Conservation (phyloP, 2,888 invertebrate species). For the Noctua comes region DNA sequence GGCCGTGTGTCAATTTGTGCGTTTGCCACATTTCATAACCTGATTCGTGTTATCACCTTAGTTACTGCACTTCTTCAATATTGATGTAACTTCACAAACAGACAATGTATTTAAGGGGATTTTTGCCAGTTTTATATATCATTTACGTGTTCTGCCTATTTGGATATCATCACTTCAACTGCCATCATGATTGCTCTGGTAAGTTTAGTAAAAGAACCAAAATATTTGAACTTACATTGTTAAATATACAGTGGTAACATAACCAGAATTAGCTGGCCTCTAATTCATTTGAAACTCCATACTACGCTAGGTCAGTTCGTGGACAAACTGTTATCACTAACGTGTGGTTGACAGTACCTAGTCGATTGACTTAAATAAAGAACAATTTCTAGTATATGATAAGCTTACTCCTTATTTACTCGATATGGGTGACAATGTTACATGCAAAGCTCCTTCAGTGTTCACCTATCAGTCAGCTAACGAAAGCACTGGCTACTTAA, state of each 20-base stretch:
- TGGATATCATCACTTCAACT: conserved; percentile 45
- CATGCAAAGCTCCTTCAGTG: neutral
- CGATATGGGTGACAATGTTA: too few relatives aligned
- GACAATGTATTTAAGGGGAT: conserved; percentile 83
- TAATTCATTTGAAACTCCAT: too few relatives aligned
- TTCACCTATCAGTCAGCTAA: too few relatives aligned
- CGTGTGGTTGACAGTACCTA: too few relatives aligned
- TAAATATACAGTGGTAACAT: too few relatives aligned
- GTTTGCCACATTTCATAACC: conserved; percentile 75
- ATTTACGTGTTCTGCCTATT: conserved; percentile 67
- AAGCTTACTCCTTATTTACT: too few relatives aligned
- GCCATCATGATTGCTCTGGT: conserved; percentile 80
- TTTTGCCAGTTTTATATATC: conserved; percentile 66
- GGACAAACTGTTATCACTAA: too few relatives aligned
- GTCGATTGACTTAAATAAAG: too few relatives aligned
- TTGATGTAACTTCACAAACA: conserved; percentile 83
- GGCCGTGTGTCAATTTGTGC: conserved; percentile 68
- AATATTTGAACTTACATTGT: neutral
- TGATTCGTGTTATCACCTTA: conserved; percentile 84
- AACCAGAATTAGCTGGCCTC: too few relatives aligned
- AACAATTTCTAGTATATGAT: too few relatives aligned
- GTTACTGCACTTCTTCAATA: conserved; percentile 74
- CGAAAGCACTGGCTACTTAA: too few relatives aligned
- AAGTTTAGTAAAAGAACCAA: conserved; percentile 67
- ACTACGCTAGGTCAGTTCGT: too few relatives aligned